Conservation (phyloP, 2,888 invertebrate species). For the Drosophila phalerata region DNA sequence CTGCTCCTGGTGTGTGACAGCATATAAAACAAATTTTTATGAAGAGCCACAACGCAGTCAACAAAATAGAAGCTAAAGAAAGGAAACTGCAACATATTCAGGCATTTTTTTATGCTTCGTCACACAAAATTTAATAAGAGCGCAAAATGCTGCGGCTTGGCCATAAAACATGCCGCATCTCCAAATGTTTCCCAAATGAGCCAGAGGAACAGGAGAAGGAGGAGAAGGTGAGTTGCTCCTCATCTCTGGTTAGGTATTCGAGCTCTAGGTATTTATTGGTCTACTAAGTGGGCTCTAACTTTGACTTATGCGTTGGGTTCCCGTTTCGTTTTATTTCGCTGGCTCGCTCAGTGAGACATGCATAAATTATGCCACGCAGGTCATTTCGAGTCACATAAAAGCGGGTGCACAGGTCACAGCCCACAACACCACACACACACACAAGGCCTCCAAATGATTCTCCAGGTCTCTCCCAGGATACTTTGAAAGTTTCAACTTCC, state of each 20-base stretch:
- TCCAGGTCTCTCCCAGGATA: conserved; percentile 12
- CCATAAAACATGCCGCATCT: conserved; percentile 58
- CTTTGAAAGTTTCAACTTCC: conserved; percentile 23
- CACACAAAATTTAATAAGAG: conserved; percentile 72
- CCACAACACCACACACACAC: conserved; percentile 13
- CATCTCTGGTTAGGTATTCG: conserved; percentile 50
- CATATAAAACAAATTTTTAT: conserved; percentile 82
- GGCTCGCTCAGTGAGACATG: conserved; percentile 55
- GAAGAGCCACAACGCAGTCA: conserved; percentile 60
- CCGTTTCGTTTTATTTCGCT: conserved; percentile 57
- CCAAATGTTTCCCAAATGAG: conserved; percentile 5
- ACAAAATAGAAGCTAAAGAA: conserved; percentile 31
- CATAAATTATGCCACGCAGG: conserved; percentile 74
- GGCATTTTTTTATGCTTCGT: conserved; percentile 50
- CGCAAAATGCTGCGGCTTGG: conserved; percentile 56
- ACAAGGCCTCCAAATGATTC: conserved; percentile 14
- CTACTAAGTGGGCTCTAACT: conserved; percentile 81
- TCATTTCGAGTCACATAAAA: conserved; percentile 62
- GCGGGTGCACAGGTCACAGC: conserved; percentile 26
- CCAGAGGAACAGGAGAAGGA: neutral
- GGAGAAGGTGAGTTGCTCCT: conserved; percentile 1
- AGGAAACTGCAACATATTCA: conserved; percentile 53
- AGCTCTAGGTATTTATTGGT: conserved; percentile 71
- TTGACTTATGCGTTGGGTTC: conserved; percentile 70
- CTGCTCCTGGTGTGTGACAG: conserved; percentile 50